A percentile compares a stretch with the other conserved stretches of the same genome.
phyloP scores from a whole-genome alignment of 1,140 invertebrate genomes.

The Zaprionus vittiger region DNA sequence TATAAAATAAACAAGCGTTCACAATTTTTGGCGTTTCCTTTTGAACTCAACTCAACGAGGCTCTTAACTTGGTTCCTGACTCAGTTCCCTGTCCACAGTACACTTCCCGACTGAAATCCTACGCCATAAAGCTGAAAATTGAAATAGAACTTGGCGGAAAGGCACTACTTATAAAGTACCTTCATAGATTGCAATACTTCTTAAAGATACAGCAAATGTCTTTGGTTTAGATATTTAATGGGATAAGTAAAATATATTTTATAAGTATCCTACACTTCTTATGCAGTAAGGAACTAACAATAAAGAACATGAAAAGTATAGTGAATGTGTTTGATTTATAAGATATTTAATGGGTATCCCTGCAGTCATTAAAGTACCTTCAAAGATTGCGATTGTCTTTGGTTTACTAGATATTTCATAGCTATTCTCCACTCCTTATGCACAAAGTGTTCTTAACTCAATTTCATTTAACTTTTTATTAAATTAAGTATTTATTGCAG shows the following conservation, averaged over 20 bases:
- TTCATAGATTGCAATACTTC: background rate
- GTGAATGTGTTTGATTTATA: no score
- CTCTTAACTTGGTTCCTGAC: slow-evolving; percentile 55
- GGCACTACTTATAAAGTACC: background rate
- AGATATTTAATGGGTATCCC: no score
- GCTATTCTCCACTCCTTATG: no score
- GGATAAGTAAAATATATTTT: no score
- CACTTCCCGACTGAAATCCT: no score
- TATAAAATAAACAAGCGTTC: slow-evolving; percentile 37
- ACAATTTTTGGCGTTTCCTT: slow-evolving; percentile 61
- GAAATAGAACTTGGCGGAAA: background rate
- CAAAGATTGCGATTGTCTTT: background rate
- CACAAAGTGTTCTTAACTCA: background rate
- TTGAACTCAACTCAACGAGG: slow-evolving; percentile 50
- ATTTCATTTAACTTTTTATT: background rate
- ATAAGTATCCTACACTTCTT: no score
- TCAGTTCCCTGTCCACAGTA: slow-evolving; percentile 18
- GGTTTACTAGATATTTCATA: no score
- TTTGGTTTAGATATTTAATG: no score
- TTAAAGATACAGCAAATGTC: background rate
- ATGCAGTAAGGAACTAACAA: no score
- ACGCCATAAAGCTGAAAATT: background rate
- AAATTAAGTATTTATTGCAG: background rate
- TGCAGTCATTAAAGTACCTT: background rate
- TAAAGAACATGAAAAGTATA: background rate